phyloP scores from a whole-genome alignment of 2,113 vertebrate species.

The Laterallus jamaicensis region DNA sequence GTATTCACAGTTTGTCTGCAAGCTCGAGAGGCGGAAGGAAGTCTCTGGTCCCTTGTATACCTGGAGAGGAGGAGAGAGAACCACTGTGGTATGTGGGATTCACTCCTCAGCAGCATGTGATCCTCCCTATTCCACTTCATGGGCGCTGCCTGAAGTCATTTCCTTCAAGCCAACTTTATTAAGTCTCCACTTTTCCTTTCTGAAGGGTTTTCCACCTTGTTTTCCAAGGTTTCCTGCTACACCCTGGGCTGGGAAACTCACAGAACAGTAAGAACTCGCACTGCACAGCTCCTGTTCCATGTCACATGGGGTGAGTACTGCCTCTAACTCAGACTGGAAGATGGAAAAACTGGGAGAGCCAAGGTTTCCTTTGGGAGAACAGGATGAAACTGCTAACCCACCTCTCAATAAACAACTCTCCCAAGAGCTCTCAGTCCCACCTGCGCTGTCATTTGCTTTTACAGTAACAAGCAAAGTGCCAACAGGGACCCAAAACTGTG shows the following conservation, averaged over 20 bases:
- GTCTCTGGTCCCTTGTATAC: constrained; percentile 80
- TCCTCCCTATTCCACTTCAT: fast-evolving
- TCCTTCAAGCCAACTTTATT: not conserved
- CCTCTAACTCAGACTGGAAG: fast-evolving
- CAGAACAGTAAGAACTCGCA: not conserved
- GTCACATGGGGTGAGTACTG: fast-evolving
- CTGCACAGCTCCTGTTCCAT: too few species aligned
- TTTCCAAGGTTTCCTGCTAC: not conserved
- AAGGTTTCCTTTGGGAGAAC: not conserved
- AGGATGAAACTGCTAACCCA: not conserved
- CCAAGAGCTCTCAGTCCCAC: not conserved
- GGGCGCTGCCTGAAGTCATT: fast-evolving
- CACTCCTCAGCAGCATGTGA: fast-evolving
- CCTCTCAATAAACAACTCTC: too few species aligned
- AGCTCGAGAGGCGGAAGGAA: constrained; percentile 70
- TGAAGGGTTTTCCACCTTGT: not conserved
- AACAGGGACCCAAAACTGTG: not conserved
- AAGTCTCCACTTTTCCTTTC: not conserved
- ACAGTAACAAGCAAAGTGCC: not conserved
- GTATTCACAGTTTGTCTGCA: constrained; percentile 74
- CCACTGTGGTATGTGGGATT: fast-evolving
- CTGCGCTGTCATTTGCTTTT: not conserved
- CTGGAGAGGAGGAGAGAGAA: constrained; percentile 30
- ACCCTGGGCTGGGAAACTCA: not conserved
- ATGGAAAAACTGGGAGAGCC: not conserved